Percentiles rank a stretch among this genome's conserved stretches.
phyloP scores from a whole-genome alignment of 2,113 vertebrate species.

The Ptyas mucosa region DNA sequence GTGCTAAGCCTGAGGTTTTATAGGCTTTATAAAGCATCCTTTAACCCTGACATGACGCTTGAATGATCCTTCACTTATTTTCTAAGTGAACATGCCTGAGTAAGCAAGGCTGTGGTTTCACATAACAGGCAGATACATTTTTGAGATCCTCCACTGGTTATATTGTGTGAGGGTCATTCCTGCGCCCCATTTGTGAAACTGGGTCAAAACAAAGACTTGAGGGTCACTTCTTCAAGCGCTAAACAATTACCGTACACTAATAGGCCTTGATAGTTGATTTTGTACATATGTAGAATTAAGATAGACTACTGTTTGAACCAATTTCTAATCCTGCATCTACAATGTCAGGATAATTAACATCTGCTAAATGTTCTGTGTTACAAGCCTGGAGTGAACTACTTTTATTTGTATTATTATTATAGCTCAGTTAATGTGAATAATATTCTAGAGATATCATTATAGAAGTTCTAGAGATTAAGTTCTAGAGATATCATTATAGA shows the following conservation, averaged over 20 bases:
- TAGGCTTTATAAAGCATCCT: slow-evolving; percentile 65
- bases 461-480: not conserved
- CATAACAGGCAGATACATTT: slow-evolving; percentile 77
- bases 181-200: slow-evolving; percentile 65
- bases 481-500: not conserved
- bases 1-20: slow-evolving; percentile 61
- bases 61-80: slow-evolving; percentile 63
- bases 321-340: slow-evolving; percentile 58
- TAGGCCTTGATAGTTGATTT: slow-evolving; percentile 70
- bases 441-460: not conserved
- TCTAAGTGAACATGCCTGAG: slow-evolving; percentile 66
- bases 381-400: slow-evolving; percentile 40
- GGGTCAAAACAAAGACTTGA: slow-evolving; percentile 71
- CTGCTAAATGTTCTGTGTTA: slow-evolving; percentile 39
- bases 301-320: slow-evolving; percentile 58
- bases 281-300: slow-evolving; percentile 63
- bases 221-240: slow-evolving; percentile 71
- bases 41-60: slow-evolving; percentile 68
- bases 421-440: slow-evolving; percentile 8
- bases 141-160: slow-evolving; percentile 77
- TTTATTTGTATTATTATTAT: slow-evolving; percentile 36
- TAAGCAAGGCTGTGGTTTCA: slow-evolving; percentile 73
- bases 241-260: slow-evolving; percentile 71
- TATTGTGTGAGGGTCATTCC: slow-evolving; percentile 67
- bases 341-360: slow-evolving; percentile 62